Conservation (phyloP, 2,797 vertebrate genomes). For the Pseudomugil gertrudae region DNA sequence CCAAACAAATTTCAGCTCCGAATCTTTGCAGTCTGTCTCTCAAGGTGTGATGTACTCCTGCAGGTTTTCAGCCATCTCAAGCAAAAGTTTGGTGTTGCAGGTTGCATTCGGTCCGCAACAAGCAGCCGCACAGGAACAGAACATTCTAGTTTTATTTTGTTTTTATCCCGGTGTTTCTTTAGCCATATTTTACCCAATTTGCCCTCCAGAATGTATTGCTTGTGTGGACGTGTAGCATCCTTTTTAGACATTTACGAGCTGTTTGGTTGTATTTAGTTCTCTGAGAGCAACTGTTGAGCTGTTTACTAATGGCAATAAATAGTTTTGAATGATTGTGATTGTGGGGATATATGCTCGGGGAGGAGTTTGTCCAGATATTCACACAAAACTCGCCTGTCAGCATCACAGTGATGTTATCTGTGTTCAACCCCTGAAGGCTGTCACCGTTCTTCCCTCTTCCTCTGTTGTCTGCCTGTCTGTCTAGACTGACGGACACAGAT, state of each 20-base stretch:
- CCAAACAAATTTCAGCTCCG: too few relatives aligned
- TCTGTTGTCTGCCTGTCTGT: constrained; percentile 21
- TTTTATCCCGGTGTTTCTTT: neutral
- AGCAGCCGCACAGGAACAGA: neutral
- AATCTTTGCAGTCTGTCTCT: too few relatives aligned
- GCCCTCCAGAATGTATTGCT: neutral
- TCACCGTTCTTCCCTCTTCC: neutral
- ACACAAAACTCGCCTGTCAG: constrained; percentile 18
- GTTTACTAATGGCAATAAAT: neutral
- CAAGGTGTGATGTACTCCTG: too few relatives aligned
- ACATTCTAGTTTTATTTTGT: neutral
- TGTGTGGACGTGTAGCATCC: neutral
- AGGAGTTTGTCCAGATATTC: constrained; percentile 6
- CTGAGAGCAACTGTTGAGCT: neutral
- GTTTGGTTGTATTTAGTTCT: neutral
- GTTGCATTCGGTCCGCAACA: neutral
- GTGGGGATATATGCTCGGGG: constrained; percentile 1
- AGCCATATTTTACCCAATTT: neutral
- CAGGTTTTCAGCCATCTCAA: neutral
- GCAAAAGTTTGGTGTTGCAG: neutral
- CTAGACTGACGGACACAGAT: constrained; percentile 34
- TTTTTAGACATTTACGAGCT: neutral
- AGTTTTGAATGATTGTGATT: constrained; percentile 13
- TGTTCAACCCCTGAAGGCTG: constrained; percentile 24
- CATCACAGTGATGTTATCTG: constrained; percentile 8